phyloP scores from a whole-genome alignment of 1,140 invertebrate species.

The Wiebesia pumilae region DNA sequence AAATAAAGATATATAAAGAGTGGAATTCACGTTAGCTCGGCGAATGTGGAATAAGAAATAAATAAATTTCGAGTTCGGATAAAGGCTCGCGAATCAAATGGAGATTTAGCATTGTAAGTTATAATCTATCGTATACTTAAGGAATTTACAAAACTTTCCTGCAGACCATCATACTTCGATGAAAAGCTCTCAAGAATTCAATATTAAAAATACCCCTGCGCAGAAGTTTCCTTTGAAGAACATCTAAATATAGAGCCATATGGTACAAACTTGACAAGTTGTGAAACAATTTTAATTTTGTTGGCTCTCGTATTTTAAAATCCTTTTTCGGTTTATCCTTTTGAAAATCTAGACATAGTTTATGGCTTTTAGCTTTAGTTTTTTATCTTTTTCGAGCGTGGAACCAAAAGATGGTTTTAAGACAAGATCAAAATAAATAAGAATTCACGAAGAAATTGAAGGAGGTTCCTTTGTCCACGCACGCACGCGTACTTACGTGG shows the following conservation, averaged over 20 bases:
- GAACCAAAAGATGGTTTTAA: not conserved
- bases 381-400: not conserved
- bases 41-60: not conserved
- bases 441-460: not conserved
- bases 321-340: not conserved
- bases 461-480: not conserved
- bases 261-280: constrained; percentile 39
- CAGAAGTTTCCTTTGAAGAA: constrained; percentile 36
- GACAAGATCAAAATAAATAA: not conserved
- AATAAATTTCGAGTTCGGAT: not conserved
- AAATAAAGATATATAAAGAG: too few relatives aligned
- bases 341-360: not conserved
- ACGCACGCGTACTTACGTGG: too few relatives aligned
- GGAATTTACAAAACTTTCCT: constrained; percentile 39
- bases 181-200: constrained; percentile 39
- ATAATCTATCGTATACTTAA: constrained; percentile 16
- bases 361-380: not conserved
- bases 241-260: constrained; percentile 32
- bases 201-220: constrained; percentile 41
- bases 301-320: constrained; percentile 24
- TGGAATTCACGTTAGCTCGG: not conserved
- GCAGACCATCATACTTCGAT: constrained; percentile 19
- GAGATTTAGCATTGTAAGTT: constrained; percentile 27
- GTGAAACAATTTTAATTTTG: constrained; percentile 40
- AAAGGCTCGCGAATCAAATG: not conserved